A percentile compares a stretch with the other conserved stretches of the same genome.
Conservation (phyloP, 2,113 vertebrate genomes). For the Atherinomorus stipes region DNA sequence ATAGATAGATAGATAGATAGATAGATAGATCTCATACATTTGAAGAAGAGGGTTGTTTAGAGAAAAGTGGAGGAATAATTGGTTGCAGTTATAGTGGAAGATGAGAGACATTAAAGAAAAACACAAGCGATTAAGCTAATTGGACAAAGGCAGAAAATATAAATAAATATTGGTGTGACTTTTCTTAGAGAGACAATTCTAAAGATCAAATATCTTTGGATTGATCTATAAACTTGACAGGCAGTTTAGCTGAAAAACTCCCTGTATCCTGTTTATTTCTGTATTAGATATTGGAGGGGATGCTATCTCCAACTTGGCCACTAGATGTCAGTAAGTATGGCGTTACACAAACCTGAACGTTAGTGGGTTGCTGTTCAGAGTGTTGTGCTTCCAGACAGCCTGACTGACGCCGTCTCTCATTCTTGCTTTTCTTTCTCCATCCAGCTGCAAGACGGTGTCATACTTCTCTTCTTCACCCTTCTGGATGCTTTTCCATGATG, state of each 20-base stretch:
- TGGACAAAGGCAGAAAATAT: not conserved
- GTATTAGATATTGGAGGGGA: too few species aligned
- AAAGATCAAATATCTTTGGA: too few species aligned
- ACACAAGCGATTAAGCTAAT: not conserved
- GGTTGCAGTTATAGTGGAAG: too few species aligned
- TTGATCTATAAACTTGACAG: too few species aligned
- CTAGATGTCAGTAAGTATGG: too few species aligned
- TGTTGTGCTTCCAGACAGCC: conserved; percentile 65
- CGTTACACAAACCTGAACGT: conserved; percentile 59
- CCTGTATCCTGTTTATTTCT: too few species aligned
- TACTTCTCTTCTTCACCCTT: conserved; percentile 9
- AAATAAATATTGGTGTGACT: too few species aligned
- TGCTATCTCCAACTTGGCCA: too few species aligned
- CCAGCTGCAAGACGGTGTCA: conserved; percentile 53
- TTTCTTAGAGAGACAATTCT: too few species aligned
- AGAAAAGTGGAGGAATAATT: not conserved
- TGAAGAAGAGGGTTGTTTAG: not conserved
- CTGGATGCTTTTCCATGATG: conserved; percentile 6
- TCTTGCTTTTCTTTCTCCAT: not conserved
- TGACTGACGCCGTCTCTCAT: conserved; percentile 30
- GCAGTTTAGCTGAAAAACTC: too few species aligned
- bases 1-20: too few species aligned
- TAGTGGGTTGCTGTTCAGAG: conserved; percentile 33
- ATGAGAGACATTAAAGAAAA: not conserved
- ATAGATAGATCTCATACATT: too few species aligned